Conservation (phyloP, 2,797 vertebrate genomes). For the Cossypha heuglini region DNA sequence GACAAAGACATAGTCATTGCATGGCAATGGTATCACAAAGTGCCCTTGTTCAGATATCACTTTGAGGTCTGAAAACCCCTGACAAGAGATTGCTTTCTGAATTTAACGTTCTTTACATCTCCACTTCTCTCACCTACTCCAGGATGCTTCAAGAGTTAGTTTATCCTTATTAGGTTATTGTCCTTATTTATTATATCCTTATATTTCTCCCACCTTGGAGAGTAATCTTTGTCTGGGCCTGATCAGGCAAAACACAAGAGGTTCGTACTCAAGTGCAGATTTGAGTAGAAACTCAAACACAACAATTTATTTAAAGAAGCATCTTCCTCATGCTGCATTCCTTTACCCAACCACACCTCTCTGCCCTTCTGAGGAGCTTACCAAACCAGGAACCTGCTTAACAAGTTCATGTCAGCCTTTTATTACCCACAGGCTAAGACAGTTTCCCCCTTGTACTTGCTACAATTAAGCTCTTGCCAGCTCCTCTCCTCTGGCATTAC, state of each 20-base stretch:
- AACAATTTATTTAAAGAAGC: neutral
- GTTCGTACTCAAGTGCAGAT: fast-evolving
- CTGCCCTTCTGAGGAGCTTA: slow-evolving; percentile 5
- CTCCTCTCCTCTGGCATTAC: neutral
- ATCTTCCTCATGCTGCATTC: neutral
- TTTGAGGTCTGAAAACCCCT: neutral
- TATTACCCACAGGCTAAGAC: neutral
- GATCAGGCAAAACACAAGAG: neutral
- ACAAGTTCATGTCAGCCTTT: slow-evolving; percentile 22
- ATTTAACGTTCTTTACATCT: neutral
- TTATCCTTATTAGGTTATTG: neutral
- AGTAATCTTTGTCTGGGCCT: neutral
- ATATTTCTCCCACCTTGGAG: neutral
- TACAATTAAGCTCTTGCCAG: neutral
- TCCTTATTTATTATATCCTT: neutral
- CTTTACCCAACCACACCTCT: slow-evolving; percentile 14
- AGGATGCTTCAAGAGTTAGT: neutral
- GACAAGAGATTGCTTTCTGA: neutral
- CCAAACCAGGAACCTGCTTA: slow-evolving; percentile 50
- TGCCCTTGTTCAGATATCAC: neutral
- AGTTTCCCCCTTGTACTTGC: neutral
- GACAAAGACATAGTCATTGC: neutral
- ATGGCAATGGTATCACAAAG: neutral
- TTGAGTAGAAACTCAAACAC: neutral
- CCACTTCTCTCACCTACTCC: neutral